Percentiles rank a stretch among this genome's conserved stretches.
Evolutionary conservation across 2,113 vertebrate species (phyloP).

Genomic region (Brachypteracias leptosomus): DNA sequence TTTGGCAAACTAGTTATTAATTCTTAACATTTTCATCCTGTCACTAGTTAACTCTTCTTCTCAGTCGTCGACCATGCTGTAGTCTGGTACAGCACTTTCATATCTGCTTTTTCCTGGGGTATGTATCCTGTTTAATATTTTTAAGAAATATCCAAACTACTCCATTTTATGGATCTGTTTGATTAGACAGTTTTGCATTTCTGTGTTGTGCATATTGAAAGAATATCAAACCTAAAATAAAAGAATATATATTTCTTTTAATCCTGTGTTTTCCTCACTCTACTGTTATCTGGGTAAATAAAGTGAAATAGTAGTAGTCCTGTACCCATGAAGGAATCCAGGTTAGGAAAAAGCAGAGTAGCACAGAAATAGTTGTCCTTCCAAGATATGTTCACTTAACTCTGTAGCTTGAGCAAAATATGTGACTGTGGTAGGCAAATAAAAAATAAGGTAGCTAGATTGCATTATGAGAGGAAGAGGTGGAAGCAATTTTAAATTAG

Average conservation of each 20-base stretch:
- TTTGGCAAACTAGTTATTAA: neutral
- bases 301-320: neutral
- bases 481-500: neutral
- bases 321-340: neutral
- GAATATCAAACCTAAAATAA: neutral
- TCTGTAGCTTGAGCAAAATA: neutral
- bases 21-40: neutral
- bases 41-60: neutral
- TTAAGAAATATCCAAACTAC: neutral
- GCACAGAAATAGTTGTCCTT: neutral
- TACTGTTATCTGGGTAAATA: neutral
- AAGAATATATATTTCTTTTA: neutral
- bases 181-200: neutral
- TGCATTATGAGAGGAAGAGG: neutral
- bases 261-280: neutral
- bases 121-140: neutral
- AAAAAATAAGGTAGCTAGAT: neutral
- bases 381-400: neutral
- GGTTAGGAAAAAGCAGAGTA: neutral
- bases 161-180: neutral
- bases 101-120: neutral
- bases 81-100: neutral
- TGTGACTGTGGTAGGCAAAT: fast-evolving
- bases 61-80: neutral
- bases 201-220: neutral